A percentile compares a stretch with the other conserved stretches of the same genome.
phyloP scores from a whole-genome alignment of 2,113 vertebrate species.

The Chinchilla lanigera region DNA sequence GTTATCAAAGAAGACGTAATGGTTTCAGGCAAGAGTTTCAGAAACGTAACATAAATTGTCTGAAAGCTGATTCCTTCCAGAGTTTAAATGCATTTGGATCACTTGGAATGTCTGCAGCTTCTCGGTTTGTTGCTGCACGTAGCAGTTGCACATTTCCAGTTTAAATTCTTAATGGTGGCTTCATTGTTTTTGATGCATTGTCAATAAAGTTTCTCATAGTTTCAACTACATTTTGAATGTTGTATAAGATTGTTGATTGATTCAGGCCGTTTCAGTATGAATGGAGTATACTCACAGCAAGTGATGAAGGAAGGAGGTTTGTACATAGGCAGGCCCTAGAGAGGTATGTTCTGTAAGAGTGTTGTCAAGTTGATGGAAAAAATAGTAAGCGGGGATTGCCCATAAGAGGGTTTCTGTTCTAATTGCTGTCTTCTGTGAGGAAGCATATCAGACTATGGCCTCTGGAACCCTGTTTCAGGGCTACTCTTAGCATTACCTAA shows the following conservation, averaged over 20 bases:
- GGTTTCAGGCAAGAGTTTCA: slow-evolving; percentile 18
- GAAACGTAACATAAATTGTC: slow-evolving; percentile 17
- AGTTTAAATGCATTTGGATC: not conserved
- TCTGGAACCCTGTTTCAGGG: not conserved
- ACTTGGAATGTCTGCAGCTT: slow-evolving; percentile 5
- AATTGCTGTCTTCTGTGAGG: slow-evolving; percentile 11
- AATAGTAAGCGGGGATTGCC: not conserved
- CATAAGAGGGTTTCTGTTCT: slow-evolving; percentile 28
- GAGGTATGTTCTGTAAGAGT: not conserved
- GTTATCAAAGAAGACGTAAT: not conserved
- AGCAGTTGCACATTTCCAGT: slow-evolving; percentile 1
- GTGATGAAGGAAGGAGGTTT: slow-evolving; percentile 17
- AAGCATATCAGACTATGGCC: not conserved
- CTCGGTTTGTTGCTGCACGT: not conserved
- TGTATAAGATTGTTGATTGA: not conserved
- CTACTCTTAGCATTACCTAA: not conserved
- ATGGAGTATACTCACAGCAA: not conserved
- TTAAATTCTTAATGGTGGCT: slow-evolving; percentile 50
- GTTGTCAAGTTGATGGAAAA: not conserved
- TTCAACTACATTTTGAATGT: not conserved
- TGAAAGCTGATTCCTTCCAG: slow-evolving; percentile 47
- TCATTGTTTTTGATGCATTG: not conserved
- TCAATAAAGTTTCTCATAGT: slow-evolving; percentile 42
- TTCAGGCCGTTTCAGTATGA: slow-evolving; percentile 33
- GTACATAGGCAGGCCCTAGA: not conserved